phyloP scores from a whole-genome alignment of 2,888 invertebrate genomes.

The Chymomyza procnemis region DNA sequence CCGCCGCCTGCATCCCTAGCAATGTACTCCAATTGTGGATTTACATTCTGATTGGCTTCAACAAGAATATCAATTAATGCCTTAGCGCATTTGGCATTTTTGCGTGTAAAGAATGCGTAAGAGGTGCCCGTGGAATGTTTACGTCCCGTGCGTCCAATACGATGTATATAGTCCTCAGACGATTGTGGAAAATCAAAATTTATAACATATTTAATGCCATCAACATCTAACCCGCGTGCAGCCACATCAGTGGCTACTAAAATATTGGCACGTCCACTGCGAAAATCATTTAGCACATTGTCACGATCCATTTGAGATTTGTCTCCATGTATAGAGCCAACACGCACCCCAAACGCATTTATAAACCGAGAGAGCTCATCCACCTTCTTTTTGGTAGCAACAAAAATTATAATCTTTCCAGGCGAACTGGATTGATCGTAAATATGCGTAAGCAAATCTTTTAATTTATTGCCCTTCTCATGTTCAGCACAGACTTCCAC shows the following conservation, averaged over 20 bases:
- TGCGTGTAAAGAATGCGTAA: constrained; percentile 95
- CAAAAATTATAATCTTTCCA: constrained; percentile 96
- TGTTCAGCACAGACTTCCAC: constrained; percentile 88
- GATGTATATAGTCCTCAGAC: constrained; percentile 96
- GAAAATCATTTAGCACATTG: constrained; percentile 92
- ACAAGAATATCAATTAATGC: constrained; percentile 91
- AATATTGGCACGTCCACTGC: constrained; percentile 90
- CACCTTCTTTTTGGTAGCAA: constrained; percentile 96
- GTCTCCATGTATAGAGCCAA: constrained; percentile 95
- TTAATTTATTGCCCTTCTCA: constrained; percentile 82
- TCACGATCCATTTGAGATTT: constrained; percentile 96
- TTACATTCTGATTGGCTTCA: constrained; percentile 93
- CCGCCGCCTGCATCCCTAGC: constrained; percentile 81
- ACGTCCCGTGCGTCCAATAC: constrained; percentile 95
- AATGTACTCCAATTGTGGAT: constrained; percentile 90
- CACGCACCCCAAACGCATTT: constrained; percentile 89
- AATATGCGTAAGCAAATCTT: constrained; percentile 73
- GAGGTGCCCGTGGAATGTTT: constrained; percentile 92
- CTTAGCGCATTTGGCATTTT: constrained; percentile 90
- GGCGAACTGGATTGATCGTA: constrained; percentile 89
- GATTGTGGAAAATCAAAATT: constrained; percentile 97
- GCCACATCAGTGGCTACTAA: constrained; percentile 98
- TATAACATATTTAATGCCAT: constrained; percentile 96
- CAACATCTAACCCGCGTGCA: constrained; percentile 95
- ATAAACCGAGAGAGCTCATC: constrained; percentile 91